These are phyloP conservation scores for Fundulus diaphanus DNA, from an alignment of 2,797 vertebrate genomes.

Conservation along the genomic window DNA sequence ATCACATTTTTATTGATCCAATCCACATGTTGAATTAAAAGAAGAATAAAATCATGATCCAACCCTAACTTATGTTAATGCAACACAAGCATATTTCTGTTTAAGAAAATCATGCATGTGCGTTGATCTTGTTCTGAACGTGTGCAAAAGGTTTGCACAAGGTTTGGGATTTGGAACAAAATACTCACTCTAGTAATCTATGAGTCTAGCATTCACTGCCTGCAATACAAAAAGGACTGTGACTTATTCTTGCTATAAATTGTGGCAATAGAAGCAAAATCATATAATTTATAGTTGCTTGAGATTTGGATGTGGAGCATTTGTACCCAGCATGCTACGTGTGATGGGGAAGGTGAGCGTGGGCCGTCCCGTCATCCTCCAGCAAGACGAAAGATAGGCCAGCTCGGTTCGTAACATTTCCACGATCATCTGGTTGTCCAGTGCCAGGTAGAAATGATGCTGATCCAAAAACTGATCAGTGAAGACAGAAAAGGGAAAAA, in stretches of 20 bases:
- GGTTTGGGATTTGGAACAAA: not conserved
- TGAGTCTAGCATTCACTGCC: not conserved
- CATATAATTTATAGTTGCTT: not conserved
- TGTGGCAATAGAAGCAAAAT: not conserved
- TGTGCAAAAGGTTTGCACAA: not conserved
- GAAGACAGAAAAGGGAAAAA: not conserved
- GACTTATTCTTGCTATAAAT: not conserved
- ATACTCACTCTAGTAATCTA: not conserved
- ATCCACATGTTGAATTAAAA: not conserved
- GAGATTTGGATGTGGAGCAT: slow-evolving; percentile 13
- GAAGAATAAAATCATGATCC: not conserved
- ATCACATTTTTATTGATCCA: not conserved
- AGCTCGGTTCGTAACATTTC: slow-evolving; percentile 96
- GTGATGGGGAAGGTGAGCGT: slow-evolving; percentile 95
- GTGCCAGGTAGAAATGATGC: slow-evolving; percentile 97
- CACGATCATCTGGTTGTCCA: slow-evolving; percentile 99
- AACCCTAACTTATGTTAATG: not conserved
- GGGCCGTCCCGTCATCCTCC: slow-evolving; percentile 97
- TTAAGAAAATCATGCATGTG: not conserved
- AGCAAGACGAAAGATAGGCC: slow-evolving; percentile 94
- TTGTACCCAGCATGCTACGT: slow-evolving; percentile 91
- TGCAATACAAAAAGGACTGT: not conserved
- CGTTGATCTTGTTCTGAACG: not conserved
- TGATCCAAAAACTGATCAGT: slow-evolving; percentile 91
- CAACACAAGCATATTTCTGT: not conserved